Evolutionary conservation across 2,113 vertebrate species (phyloP).

Genomic region (Aspiorhynchus laticeps): DNA sequence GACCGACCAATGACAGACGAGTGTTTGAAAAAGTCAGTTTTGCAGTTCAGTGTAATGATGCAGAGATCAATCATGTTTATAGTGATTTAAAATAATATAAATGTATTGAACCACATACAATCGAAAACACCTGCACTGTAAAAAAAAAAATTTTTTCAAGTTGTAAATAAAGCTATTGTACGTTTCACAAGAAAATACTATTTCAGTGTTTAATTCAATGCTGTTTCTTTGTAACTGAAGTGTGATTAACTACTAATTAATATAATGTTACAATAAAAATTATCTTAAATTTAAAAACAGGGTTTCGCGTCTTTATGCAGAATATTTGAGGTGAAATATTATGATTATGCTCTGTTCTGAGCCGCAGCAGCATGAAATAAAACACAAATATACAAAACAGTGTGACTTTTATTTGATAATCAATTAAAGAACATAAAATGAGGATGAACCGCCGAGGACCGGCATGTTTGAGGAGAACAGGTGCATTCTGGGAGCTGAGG

Average conservation of each 20-base stretch:
- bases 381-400: background rate
- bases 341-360: too few relatives aligned
- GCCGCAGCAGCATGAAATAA: background rate
- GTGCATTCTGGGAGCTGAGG: constrained; percentile 53
- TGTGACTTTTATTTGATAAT: constrained; percentile 2
- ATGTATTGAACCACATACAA: background rate
- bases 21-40: too few relatives aligned
- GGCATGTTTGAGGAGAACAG: background rate
- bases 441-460: background rate
- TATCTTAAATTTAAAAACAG: too few relatives aligned
- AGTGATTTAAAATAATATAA: background rate
- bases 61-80: background rate
- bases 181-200: too few relatives aligned
- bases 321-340: too few relatives aligned
- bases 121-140: too few relatives aligned
- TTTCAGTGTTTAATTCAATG: background rate
- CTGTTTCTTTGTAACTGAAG: background rate
- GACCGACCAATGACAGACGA: background rate
- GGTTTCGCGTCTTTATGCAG: too few relatives aligned
- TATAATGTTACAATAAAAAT: background rate
- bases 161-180: too few relatives aligned
- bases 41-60: background rate
- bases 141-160: too few relatives aligned
- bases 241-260: background rate
- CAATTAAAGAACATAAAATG: background rate